A percentile compares a stretch with the other conserved stretches of the same genome.
These are phyloP conservation scores for Dromococcyx pavoninus DNA, from an alignment of 2,797 vertebrate genomes.

Conservation along the genomic window DNA sequence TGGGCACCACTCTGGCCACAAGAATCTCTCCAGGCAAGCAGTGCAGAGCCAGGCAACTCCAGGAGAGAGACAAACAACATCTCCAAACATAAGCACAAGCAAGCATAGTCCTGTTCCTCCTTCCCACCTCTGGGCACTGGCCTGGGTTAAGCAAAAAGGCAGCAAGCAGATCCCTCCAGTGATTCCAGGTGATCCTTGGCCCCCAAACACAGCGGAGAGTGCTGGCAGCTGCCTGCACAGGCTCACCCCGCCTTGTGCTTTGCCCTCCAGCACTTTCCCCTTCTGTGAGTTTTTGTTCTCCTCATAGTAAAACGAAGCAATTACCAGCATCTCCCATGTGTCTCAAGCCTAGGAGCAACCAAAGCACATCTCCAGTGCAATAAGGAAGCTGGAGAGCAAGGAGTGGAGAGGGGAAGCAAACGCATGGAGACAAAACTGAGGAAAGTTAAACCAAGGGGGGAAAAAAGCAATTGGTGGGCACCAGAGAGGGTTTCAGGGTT, in stretches of 20 bases:
- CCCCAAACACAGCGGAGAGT: neutral
- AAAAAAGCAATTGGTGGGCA: neutral
- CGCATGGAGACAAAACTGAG: neutral
- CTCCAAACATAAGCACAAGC: neutral
- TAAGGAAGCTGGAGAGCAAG: neutral
- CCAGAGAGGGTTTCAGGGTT: neutral
- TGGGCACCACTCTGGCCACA: neutral
- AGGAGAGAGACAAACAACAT: neutral
- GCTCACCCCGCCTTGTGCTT: neutral
- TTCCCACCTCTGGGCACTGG: fast-evolving
- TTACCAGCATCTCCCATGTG: neutral
- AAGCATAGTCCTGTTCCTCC: neutral
- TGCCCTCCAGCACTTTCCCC: fast-evolving
- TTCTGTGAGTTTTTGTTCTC: neutral
- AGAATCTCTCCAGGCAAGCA: neutral
- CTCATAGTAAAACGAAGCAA: neutral
- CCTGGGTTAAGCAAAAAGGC: neutral
- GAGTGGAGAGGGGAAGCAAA: neutral
- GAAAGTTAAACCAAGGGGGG: neutral
- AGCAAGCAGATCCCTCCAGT: neutral
- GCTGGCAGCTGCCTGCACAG: neutral
- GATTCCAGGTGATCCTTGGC: neutral
- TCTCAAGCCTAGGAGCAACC: neutral
- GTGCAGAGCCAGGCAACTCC: neutral
- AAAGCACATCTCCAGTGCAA: neutral